Percentiles rank a stretch among this genome's conserved stretches.
Evolutionary conservation across 2,113 vertebrate species (phyloP).

Genomic region (Telmatochromis sp.): DNA sequence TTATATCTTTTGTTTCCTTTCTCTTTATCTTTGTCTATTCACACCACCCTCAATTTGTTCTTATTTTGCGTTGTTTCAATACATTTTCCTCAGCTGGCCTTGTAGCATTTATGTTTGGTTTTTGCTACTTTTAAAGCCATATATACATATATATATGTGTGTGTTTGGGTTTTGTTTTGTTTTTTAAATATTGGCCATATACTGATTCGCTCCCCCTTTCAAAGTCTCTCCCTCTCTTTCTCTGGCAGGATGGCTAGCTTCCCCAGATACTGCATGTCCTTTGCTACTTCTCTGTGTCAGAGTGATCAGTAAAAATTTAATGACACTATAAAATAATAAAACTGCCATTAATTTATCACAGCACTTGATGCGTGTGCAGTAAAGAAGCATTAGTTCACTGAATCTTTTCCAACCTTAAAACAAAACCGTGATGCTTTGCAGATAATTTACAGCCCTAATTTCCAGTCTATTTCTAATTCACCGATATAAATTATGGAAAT

Average conservation of each 20-base stretch:
- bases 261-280: slow-evolving; percentile 84
- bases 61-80: not conserved
- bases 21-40: slow-evolving; percentile 33
- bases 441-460: slow-evolving; percentile 92
- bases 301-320: slow-evolving; percentile 99
- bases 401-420: slow-evolving; percentile 89
- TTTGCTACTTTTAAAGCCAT: not conserved
- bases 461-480: slow-evolving; percentile 86
- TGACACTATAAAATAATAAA: slow-evolving; percentile 99
- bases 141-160: not conserved
- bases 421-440: slow-evolving; percentile 82
- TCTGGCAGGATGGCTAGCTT: slow-evolving; percentile 75
- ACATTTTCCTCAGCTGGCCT: not conserved
- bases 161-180: not conserved
- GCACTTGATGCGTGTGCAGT: slow-evolving; percentile 88
- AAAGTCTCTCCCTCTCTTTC: not conserved
- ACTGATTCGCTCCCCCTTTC: not conserved
- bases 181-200: not conserved
- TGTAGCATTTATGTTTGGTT: not conserved
- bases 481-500: slow-evolving; percentile 86
- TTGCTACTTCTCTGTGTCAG: slow-evolving; percentile 90
- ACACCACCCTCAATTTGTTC: not conserved
- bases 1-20: slow-evolving; percentile 75
- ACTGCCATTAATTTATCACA: slow-evolving; percentile 98
- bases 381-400: slow-evolving; percentile 95